These are phyloP conservation scores for Atherix ibis DNA, from an alignment of 2,888 invertebrate species.

Conservation along the genomic window DNA sequence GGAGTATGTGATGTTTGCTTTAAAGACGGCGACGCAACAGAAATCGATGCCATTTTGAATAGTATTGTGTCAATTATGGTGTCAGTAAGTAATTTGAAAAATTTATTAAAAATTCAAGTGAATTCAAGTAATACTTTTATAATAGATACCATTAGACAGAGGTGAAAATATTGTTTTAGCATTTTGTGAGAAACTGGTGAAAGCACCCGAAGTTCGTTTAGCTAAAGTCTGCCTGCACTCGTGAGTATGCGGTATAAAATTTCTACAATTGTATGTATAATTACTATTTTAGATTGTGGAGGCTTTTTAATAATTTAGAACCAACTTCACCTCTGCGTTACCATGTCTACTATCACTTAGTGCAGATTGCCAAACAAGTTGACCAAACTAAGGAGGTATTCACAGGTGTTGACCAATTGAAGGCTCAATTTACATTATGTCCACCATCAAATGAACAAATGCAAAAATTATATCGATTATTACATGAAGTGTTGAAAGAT, in stretches of 20 bases:
- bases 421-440: constrained; percentile 61
- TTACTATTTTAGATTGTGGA: constrained; percentile 51
- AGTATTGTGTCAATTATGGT: constrained; percentile 94
- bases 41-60: constrained; percentile 85
- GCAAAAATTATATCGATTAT: constrained; percentile 74
- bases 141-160: constrained; percentile 65
- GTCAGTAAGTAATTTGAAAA: constrained; percentile 41
- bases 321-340: constrained; percentile 71
- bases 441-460: constrained; percentile 77
- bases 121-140: constrained; percentile 4
- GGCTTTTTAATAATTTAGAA: constrained; percentile 82
- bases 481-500: constrained; percentile 79
- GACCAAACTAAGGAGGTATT: constrained; percentile 75
- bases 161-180: constrained; percentile 78
- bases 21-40: constrained; percentile 60
- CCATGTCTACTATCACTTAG: constrained; percentile 82
- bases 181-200: constrained; percentile 83
- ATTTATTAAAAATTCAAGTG: not conserved
- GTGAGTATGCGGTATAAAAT: constrained; percentile 38
- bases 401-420: constrained; percentile 67
- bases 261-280: constrained; percentile 1
- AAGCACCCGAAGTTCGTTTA: constrained; percentile 66
- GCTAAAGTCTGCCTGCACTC: constrained; percentile 71
- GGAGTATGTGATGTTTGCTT: constrained; percentile 88
- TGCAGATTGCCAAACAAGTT: constrained; percentile 76